phyloP scores from a whole-genome alignment of 2,113 vertebrate genomes.

The Heterocephalus glaber region DNA sequence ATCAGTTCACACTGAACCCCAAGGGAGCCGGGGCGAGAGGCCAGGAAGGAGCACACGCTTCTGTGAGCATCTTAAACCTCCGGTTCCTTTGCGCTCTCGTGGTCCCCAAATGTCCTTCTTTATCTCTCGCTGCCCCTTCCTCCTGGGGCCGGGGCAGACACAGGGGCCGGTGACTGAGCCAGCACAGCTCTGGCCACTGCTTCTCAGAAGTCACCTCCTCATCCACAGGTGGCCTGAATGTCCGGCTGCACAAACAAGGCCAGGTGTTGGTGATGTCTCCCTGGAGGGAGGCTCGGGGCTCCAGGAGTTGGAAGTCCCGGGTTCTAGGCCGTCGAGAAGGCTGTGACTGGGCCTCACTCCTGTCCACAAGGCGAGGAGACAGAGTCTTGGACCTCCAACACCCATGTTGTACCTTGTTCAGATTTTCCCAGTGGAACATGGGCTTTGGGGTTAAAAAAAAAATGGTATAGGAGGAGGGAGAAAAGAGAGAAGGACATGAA shows the following conservation, averaged over 20 bases:
- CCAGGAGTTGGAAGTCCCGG: fast-evolving
- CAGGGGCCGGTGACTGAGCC: not conserved
- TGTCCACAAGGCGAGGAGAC: no score
- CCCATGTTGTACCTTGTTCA: not conserved
- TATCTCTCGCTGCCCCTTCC: no score
- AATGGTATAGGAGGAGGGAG: not conserved
- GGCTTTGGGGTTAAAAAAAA: not conserved
- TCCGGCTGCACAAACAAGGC: not conserved
- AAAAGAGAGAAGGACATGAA: not conserved
- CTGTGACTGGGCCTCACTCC: not conserved
- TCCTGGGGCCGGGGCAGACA: not conserved
- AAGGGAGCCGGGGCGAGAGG: not conserved
- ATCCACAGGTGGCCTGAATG: fast-evolving
- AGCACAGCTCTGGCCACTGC: not conserved
- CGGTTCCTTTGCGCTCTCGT: not conserved
- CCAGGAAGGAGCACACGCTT: not conserved
- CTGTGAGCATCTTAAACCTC: not conserved
- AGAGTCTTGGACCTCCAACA: fast-evolving
- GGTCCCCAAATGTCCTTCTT: not conserved
- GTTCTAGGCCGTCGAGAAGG: not conserved
- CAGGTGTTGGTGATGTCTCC: not conserved
- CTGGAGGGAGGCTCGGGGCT: not conserved
- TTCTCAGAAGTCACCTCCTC: not conserved
- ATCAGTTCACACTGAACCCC: not conserved
- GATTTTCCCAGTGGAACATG: not conserved